Percentiles rank a stretch among this genome's conserved stretches.
Evolutionary conservation across 2,888 invertebrate species (phyloP).

Genomic region (Malthinus flaveolus): DNA sequence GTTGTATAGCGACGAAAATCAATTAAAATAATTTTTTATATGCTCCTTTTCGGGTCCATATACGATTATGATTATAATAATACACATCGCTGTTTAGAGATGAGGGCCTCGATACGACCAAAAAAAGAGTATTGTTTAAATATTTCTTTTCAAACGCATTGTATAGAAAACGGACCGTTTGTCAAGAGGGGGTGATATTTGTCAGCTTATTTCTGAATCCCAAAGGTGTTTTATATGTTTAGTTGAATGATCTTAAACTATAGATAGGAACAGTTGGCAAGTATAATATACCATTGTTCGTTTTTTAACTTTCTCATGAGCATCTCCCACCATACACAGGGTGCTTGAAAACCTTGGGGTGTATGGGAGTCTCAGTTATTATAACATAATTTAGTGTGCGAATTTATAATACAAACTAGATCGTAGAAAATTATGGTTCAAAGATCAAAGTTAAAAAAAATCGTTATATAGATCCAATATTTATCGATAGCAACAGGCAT

Average conservation of each 20-base stretch:
- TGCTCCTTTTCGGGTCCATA: not conserved
- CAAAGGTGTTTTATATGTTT: conserved; percentile 21
- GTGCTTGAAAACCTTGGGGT: too few species aligned
- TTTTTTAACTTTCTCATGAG: not conserved
- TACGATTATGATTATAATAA: not conserved
- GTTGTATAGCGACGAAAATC: conserved; percentile 13
- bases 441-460: too few species aligned
- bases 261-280: conserved; percentile 21
- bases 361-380: too few species aligned
- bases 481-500: too few species aligned
- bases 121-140: conserved; percentile 10
- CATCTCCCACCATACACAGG: too few species aligned
- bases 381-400: too few species aligned
- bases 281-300: not conserved
- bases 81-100: conserved; percentile 12
- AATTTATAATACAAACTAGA: too few species aligned
- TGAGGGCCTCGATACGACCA: conserved; percentile 9
- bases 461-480: too few species aligned
- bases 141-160: conserved; percentile 7
- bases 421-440: too few species aligned
- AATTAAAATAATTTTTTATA: conserved; percentile 19
- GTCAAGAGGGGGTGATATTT: conserved; percentile 17
- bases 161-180: not conserved
- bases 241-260: conserved; percentile 6
- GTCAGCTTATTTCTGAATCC: conserved; percentile 18